Base-by-base conservation (phyloP, 1,140 invertebrate species). In the Cotesia glomerata region DNA sequence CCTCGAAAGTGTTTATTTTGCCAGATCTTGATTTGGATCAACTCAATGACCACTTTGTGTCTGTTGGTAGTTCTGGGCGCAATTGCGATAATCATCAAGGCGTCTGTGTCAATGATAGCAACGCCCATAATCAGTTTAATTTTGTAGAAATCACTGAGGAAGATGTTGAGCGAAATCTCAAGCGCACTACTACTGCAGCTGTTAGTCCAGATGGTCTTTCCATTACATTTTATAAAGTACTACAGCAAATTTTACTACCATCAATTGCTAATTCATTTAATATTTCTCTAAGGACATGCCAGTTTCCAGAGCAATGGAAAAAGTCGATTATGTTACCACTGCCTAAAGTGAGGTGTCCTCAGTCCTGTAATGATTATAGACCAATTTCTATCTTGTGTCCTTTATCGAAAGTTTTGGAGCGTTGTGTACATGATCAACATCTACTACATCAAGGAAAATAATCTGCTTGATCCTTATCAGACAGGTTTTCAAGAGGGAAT, bases 381-480 rank as follows among this genome's bases (percentile, higher is more conserved):
- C 69, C 68, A 3, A 59, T 74, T 34, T 58, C 73, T 1, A 26
- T 65, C 8, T 36, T 74, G 13, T 67, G 51, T 62, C 51, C 62
- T 4, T 66, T 74, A 16, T 74, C 68, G 4, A 74, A 74, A 34
- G 70, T 71, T 13, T 63, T 70, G 52, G 67, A 74, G 52, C 52
- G 62, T 51, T 14, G 69, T 39, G 18, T 74, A 14, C 39, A 64
- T 11, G 69, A 59, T 51, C 59, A 68, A 8, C 35, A 36, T 36
- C 7, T 36, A 36, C 35, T 36, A 36, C 7, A 36, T 36, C 7
- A 36, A 36, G 7, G 35, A 4, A 36, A 36, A 36, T 36, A 36
- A 36, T 36, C 7, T 36, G 35, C 7, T 36, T 3, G 35, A 36
- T 36, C 35, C 35, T 36, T 36, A 36, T 36, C 35, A 36, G 35